phyloP scores from a whole-genome alignment of 2,888 invertebrate genomes.

The Eledone cirrhosa region DNA sequence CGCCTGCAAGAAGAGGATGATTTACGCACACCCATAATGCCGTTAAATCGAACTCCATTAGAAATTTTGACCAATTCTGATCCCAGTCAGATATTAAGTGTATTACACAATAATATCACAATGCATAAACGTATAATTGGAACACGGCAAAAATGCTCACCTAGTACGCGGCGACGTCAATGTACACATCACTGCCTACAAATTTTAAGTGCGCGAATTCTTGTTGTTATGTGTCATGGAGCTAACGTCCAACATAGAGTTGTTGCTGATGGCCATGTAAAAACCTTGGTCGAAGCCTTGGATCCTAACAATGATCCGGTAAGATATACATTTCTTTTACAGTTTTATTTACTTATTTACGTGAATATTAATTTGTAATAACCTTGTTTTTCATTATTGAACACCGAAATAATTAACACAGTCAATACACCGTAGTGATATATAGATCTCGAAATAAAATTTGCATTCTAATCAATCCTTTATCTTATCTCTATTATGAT shows the following conservation, averaged over 20 bases:
- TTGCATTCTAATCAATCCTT: too few relatives aligned
- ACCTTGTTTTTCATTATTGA: too few relatives aligned
- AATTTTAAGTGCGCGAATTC: slow-evolving; percentile 72
- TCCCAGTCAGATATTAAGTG: slow-evolving; percentile 70
- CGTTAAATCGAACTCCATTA: slow-evolving; percentile 54
- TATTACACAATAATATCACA: slow-evolving; percentile 73
- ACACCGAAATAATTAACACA: too few relatives aligned
- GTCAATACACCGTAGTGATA: too few relatives aligned
- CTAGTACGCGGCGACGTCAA: slow-evolving; percentile 72
- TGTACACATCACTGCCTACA: slow-evolving; percentile 74
- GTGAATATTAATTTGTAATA: too few relatives aligned
- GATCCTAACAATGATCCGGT: slow-evolving; percentile 75
- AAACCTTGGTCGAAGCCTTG: slow-evolving; percentile 72
- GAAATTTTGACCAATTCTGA: slow-evolving; percentile 64
- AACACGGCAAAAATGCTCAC: slow-evolving; percentile 72
- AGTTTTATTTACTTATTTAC: too few relatives aligned
- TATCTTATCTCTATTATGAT: too few relatives aligned
- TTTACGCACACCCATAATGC: slow-evolving; percentile 37
- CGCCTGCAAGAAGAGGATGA: slow-evolving; percentile 35
- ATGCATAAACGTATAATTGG: slow-evolving; percentile 73
- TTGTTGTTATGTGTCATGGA: slow-evolving; percentile 73
- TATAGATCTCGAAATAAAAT: too few relatives aligned
- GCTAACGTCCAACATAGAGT: slow-evolving; percentile 71
- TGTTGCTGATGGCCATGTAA: slow-evolving; percentile 71
- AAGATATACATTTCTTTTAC: slow-evolving; percentile 47